Evolutionary conservation across 2,797 vertebrate genomes (phyloP), one percentile per base, ranked within the genome.

Genomic region (Sylvilagus floridanus): DNA sequence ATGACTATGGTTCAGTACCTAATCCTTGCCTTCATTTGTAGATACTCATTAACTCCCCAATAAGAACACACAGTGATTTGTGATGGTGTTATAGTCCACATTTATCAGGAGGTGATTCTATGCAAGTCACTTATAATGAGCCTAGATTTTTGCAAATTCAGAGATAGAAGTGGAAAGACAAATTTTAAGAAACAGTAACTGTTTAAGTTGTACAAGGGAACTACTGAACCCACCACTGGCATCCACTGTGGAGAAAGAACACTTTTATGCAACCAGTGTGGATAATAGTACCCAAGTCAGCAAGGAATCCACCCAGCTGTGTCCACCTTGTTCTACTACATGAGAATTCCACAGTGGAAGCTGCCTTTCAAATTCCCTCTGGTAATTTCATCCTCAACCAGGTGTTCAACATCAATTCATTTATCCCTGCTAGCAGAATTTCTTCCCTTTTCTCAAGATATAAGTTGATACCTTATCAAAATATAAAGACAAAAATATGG

Each of bases 381-480:
- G 22, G 1, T 32, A 50, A 81, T 63, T 62, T 84, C 73, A 82
- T 26, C 69, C 28, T 83, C 52, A 37, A 28, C 17, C 19, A 52
- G 24, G 87, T 77, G 72, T 93, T 72, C 57, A 91, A 65, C 8
- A 86, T 68, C 82, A 57, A 54, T 37, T 83, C 28, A 71, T n/a
- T 77, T 84, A 71, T 72, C 2, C 7, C 30, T 72, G 52, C 84
- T 60, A 26, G 19, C 14, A 65, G 50, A 93, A 72, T 72, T 60
- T 65, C 65, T 83, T 83, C 21, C n/a, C 11, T 54, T 8, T 19
- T 63, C 17, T 78, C 69, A 82, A 96, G 60, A 78, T 30, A 42
- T 84, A 77, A 82, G 21, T 21, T 82, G 26, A 57, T n/a, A 54
- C 47, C 24, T 90, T 78, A 76, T 66, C 35, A 84, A 95, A 93